Base-by-base conservation (phyloP, 1,140 invertebrate genomes). In the Hyles vespertilio region DNA sequence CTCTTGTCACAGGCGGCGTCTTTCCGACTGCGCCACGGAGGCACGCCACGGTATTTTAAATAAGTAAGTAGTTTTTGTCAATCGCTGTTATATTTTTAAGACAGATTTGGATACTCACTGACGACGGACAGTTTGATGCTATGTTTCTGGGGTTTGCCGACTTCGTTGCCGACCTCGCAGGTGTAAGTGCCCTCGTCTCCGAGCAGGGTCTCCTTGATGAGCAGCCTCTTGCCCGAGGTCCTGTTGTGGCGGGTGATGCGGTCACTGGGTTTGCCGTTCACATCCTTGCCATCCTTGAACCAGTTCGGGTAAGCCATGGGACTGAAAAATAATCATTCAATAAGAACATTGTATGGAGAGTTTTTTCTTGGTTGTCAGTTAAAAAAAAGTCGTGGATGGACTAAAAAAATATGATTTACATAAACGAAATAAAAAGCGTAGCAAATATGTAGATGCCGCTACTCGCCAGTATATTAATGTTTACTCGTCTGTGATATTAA, bases 161-260 rank as follows among this genome's bases (percentile, higher is more conserved):
- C 94, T 46, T 91, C 94, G 81, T 98, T 97, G 77, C 97, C 94
- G 43, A 96, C 96, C 9, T 96, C 93, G 77, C 97, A 98, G 65
- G 95, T 96, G 79, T 97, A 97, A 0, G 94, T 95, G 3, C 96
- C 96, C 52, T 95, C 90, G 79, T 97, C 95, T 76, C 95, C 92
- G 0, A 64, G 56, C 56, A 62, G 57, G 1, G 69, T 72, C 0
- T 81, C 72, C 47, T 76, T 77, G 66, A 87, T 83, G 51, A 84
- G 69, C 5, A 88, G 78, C 0, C 83, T 63, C 50, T 78, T 80
- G 36, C 84, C 81, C 2, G 69, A 67, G 58, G 76, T 84, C 36
- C 75, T 67, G 70, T 88, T 88, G 77, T 84, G 74, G 3, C 76
- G 56, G 11, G 81, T 85, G 2, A 87, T 66, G 3, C 84, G 72